phyloP scores from a whole-genome alignment of 92 coral and sea anemone genomes.

The Phymanthus crucifer region DNA sequence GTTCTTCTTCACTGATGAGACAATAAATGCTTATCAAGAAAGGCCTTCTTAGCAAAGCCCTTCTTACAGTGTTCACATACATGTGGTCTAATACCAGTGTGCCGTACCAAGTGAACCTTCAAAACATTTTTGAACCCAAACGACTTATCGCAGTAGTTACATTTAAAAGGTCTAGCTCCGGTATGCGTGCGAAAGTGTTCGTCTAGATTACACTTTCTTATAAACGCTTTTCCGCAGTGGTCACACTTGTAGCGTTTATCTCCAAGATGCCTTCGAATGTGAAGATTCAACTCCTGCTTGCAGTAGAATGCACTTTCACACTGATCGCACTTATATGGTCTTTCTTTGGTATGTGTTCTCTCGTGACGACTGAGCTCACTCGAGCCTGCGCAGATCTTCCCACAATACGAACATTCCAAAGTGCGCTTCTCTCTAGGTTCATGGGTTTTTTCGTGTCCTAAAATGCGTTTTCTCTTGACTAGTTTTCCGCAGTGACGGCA shows the following conservation, averaged over 20 bases:
- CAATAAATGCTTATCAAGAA: neutral
- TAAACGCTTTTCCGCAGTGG: conserved; percentile 39
- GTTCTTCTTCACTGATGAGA: neutral
- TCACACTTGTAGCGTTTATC: conserved; percentile 47
- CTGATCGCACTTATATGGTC: conserved; percentile 42
- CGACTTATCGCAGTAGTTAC: conserved; percentile 38
- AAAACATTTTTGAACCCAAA: conserved; percentile 29
- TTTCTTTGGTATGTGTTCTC: conserved; percentile 49
- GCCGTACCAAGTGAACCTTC: conserved; percentile 38
- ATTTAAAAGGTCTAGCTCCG: conserved; percentile 39
- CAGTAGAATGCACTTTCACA: conserved; percentile 42
- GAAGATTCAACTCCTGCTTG: conserved; percentile 34
- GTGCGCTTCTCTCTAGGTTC: neutral
- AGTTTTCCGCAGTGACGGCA: neutral
- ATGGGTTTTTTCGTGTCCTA: neutral
- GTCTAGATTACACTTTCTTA: conserved; percentile 37
- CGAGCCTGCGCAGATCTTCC: conserved; percentile 19
- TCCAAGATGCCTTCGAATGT: conserved; percentile 46
- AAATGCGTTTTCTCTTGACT: neutral
- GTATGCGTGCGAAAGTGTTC: conserved; percentile 43
- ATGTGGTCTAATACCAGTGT: conserved; percentile 14
- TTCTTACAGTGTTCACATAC: neutral
- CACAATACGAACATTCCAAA: conserved; percentile 34
- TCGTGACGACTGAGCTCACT: conserved; percentile 28
- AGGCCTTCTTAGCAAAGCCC: conserved; percentile 6